Base-by-base conservation (phyloP, 35 echinoderm and acorn worm species). In the Hemicentrotus pulcherrimus region DNA sequence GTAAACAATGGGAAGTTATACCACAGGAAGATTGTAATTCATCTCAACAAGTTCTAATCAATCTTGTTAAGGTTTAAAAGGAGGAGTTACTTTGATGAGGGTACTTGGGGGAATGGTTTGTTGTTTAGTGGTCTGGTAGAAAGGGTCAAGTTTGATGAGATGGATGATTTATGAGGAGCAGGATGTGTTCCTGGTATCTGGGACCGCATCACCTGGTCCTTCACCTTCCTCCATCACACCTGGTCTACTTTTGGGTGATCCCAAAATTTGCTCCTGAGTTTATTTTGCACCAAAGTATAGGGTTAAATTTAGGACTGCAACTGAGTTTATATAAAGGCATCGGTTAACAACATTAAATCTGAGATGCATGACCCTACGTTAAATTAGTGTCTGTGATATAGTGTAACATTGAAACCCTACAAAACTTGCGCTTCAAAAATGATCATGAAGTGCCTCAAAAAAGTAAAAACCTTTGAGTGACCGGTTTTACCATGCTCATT, bases 41-140 rank as follows among this genome's bases (percentile, higher is more conserved):
- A 70, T 70, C 61, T 70, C 22, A 70, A 70, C 61, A 70, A 78
- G 65, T 78, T 78, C 65, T 78, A 78, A 78, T 78, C 65, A 78
- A 78, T n/a, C 19, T 78, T 28, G 18, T 78, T 22, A n/a, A n/a
- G 22, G 65, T 78, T 78, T 78, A 78, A 14, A 55, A 55, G 50
- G 50, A 78, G 61, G 22, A 70, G 22, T 78, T 55, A 11, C 8
- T 13, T 55, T 55, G 50, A 55, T 78, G 22, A n/a, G 65, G 65
- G 65, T 78, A 78, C 65, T 78, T 78, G 18, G 9, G 65, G 65
- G 65, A 78, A 78, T 78, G 65, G 65, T 78, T 28, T 78, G 65
- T 78, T 22, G 65, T 78, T 78, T 8, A 78, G 19, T 78, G 65
- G 65, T 78, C 65, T 78, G 65, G 65, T 78, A 78, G 65, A 78